phyloP scores from a whole-genome alignment of 2,797 vertebrate species.

The Adrianichthys oophorus region DNA sequence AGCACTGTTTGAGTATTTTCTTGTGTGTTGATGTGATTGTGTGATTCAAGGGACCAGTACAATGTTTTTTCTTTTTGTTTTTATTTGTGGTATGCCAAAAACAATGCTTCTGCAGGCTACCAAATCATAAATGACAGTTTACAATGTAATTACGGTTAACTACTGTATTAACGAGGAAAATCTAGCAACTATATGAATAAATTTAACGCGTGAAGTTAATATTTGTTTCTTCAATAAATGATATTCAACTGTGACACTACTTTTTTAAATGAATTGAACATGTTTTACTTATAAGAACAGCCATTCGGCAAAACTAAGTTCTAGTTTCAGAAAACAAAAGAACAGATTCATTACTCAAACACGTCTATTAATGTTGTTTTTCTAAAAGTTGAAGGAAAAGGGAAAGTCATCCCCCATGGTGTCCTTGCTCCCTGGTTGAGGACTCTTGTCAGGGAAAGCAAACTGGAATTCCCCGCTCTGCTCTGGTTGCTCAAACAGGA shows the following conservation, averaged over 20 bases:
- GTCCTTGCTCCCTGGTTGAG: constrained; percentile 37
- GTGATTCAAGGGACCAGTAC: constrained; percentile 16
- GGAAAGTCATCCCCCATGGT: constrained; percentile 59
- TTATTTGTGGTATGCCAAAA: constrained; percentile 3
- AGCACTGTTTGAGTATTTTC: constrained; percentile 5
- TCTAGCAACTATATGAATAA: constrained; percentile 8
- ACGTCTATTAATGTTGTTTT: not conserved
- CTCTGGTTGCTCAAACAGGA: constrained; percentile 73
- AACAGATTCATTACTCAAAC: too few relatives aligned
- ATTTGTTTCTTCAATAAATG: constrained; percentile 17
- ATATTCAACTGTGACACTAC: constrained; percentile 9
- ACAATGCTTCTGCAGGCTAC: constrained; percentile 8
- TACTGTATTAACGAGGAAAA: constrained; percentile 7
- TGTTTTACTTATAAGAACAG: constrained; percentile 2
- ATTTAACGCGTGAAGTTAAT: constrained; percentile 14
- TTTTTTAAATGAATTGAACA: constrained; percentile 6
- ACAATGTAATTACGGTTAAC: constrained; percentile 7
- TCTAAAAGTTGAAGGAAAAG: constrained; percentile 77
- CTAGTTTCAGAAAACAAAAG: not conserved
- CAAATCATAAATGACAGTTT: constrained; percentile 13
- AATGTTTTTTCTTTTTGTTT: constrained; percentile 4
- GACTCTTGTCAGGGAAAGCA: constrained; percentile 61
- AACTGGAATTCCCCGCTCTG: constrained; percentile 74
- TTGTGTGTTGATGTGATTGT: constrained; percentile 9
- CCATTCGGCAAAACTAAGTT: not conserved